Percentiles rank a stretch among this genome's conserved stretches.
phyloP scores from a whole-genome alignment of 2,888 invertebrate species.

The Cactoblastis cactorum region DNA sequence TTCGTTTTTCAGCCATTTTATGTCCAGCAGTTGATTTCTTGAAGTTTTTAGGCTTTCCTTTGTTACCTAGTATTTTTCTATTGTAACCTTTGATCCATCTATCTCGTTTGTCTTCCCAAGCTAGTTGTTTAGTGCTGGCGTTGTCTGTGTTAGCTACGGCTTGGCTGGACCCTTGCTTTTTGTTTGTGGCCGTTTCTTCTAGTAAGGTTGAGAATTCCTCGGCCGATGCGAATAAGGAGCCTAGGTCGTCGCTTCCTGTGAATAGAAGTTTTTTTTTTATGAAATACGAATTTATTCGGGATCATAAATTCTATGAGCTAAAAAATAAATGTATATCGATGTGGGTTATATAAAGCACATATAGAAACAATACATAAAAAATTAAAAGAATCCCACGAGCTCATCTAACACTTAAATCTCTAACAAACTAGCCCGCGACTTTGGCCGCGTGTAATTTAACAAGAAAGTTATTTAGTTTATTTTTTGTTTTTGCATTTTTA shows the following conservation, averaged over 20 bases:
- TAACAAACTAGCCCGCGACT: no score
- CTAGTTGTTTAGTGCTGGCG: conserved; percentile 86
- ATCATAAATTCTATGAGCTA: no score
- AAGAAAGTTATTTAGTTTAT: no score
- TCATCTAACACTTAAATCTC: no score
- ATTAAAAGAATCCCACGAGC: no score
- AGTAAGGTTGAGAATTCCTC: conserved; percentile 93
- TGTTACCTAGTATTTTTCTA: conserved; percentile 60
- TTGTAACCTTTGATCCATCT: conserved; percentile 81
- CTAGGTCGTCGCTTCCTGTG: conserved; percentile 72
- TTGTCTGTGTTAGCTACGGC: conserved; percentile 87
- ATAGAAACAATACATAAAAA: no score
- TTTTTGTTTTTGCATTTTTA: no score
- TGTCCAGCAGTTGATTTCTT: conserved; percentile 26
- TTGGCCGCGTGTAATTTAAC: no score
- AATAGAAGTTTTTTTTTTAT: conserved; percentile 7
- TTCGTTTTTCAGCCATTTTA: conserved; percentile 33
- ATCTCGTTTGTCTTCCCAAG: conserved; percentile 89
- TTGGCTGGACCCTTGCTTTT: conserved; percentile 82
- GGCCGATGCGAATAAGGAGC: conserved; percentile 88
- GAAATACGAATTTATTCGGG: no score
- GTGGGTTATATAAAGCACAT: no score
- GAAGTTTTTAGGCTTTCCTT: conserved; percentile 31
- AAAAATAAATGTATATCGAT: no score
- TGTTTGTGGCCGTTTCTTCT: conserved; percentile 88